A percentile compares a stretch with the other conserved stretches of the same genome.
Evolutionary conservation across 1,140 invertebrate species (phyloP).

Genomic region (Achatina immaculata): DNA sequence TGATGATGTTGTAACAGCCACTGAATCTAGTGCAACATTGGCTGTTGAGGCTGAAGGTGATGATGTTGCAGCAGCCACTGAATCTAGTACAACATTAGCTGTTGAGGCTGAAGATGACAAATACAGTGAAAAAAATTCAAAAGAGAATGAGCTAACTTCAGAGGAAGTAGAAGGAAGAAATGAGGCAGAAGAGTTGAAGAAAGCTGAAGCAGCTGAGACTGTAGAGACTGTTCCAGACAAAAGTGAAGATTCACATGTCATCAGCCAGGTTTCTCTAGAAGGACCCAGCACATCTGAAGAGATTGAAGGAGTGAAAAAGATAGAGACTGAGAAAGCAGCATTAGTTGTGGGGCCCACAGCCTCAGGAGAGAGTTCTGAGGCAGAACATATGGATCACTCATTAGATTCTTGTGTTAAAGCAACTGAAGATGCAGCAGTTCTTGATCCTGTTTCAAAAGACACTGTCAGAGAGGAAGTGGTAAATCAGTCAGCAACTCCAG

Average conservation of each 20-base stretch:
- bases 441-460: neutral
- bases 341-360: neutral
- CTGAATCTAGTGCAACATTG: no score
- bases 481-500: neutral
- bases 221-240: neutral
- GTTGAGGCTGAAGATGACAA: neutral
- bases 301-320: neutral
- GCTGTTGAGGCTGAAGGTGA: no score
- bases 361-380: neutral
- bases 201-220: neutral
- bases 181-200: neutral
- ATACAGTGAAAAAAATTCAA: neutral
- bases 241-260: neutral
- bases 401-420: neutral
- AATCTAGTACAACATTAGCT: no score
- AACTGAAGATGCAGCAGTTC: neutral
- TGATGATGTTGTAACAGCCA: no score
- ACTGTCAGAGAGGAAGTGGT: neutral
- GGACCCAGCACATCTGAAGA: neutral
- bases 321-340: neutral
- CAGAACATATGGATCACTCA: neutral
- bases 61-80: no score
- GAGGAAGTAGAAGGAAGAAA: neutral
- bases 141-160: neutral
- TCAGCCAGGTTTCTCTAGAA: neutral